Conservation (phyloP, 2,888 invertebrate species). For the Aphelenchoides bicaudatus region DNA sequence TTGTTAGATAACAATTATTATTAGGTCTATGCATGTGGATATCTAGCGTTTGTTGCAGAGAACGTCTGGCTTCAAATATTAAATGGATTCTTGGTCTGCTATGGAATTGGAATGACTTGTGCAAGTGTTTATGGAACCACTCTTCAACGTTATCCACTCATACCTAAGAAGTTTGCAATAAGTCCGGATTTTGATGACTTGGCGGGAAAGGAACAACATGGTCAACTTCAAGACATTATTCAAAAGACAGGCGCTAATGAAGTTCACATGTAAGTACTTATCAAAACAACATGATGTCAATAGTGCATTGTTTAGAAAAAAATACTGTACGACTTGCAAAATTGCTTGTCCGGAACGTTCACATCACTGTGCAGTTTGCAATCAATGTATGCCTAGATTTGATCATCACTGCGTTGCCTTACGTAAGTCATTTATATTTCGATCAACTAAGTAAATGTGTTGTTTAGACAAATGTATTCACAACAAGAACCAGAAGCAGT, state of each 20-base stretch:
- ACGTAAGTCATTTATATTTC: not conserved
- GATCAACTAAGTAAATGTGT: not conserved
- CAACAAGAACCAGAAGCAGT: slow-evolving; percentile 11
- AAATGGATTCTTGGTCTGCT: not conserved
- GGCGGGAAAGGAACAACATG: too few species aligned
- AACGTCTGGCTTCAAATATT: not conserved
- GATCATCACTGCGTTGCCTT: slow-evolving; percentile 17
- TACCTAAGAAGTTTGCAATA: not conserved
- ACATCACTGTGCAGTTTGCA: slow-evolving; percentile 11
- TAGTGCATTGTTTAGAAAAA: not conserved
- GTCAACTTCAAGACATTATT: not conserved
- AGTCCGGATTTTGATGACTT: not conserved
- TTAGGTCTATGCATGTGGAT: slow-evolving; percentile 9
- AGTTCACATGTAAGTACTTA: not conserved
- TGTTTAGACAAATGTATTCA: slow-evolving; percentile 17
- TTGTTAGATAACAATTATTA: not conserved
- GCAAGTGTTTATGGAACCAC: not conserved
- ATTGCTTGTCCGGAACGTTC: slow-evolving; percentile 12
- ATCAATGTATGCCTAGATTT: slow-evolving; percentile 14
- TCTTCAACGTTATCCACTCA: not conserved
- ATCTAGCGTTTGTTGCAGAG: not conserved
- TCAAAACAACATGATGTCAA: too few species aligned
- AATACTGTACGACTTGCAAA: not conserved
- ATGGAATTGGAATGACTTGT: slow-evolving; percentile 4
- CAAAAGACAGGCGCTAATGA: not conserved